Percentiles rank a stretch among this genome's conserved stretches.
Conservation (phyloP, 2,113 vertebrate genomes). For the Actenoides hombroni region DNA sequence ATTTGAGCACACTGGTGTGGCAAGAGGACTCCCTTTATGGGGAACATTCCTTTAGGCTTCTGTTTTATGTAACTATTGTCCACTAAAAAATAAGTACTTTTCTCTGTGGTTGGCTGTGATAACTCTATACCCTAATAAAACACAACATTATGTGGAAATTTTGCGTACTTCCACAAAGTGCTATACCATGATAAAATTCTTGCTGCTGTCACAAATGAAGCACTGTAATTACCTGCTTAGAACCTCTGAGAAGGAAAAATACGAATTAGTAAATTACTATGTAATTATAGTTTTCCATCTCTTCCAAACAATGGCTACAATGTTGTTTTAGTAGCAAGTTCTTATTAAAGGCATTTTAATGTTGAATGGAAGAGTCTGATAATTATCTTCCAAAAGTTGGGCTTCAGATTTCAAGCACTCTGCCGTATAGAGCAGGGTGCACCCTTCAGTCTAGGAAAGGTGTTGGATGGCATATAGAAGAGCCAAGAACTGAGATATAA, state of each 20-base stretch:
- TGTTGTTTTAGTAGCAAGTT: not conserved
- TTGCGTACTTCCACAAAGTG: not conserved
- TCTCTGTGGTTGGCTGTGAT: not conserved
- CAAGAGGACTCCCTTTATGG: not conserved
- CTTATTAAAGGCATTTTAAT: not conserved
- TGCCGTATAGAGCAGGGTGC: not conserved
- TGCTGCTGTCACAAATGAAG: not conserved
- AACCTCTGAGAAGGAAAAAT: not conserved
- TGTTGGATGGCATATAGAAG: not conserved
- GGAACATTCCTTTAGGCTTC: not conserved
- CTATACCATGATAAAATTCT: not conserved
- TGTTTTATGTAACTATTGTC: not conserved
- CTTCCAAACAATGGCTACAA: not conserved
- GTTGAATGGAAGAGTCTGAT: not conserved
- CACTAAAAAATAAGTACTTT: not conserved
- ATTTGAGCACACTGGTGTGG: not conserved
- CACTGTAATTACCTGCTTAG: not conserved
- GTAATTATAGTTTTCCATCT: not conserved
- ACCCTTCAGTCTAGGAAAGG: conserved; percentile 12
- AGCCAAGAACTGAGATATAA: conserved; percentile 17
- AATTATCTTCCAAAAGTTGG: not conserved
- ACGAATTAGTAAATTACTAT: not conserved
- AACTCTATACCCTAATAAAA: not conserved
- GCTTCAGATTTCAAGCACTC: conserved; percentile 33
- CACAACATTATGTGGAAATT: not conserved